Evolutionary conservation across 2,888 invertebrate species (phyloP).

Genomic region (Corbicula japonica): DNA sequence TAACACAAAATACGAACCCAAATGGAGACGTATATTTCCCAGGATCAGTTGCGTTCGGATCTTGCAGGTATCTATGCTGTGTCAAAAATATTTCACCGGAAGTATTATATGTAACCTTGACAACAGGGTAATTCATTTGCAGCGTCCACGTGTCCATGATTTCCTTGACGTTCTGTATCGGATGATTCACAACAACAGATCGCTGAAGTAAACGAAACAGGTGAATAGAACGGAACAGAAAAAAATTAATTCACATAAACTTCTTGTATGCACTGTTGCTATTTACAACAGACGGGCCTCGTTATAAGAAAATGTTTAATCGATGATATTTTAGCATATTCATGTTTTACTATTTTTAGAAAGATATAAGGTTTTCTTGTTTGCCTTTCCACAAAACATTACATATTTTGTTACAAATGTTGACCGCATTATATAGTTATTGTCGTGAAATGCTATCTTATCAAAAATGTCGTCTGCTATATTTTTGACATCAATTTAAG

Average conservation of each 20-base stretch:
- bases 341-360: too few relatives aligned
- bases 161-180: conserved; percentile 71
- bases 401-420: too few relatives aligned
- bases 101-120: conserved; percentile 65
- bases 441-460: too few relatives aligned
- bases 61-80: conserved; percentile 78
- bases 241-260: background rate
- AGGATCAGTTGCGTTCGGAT: conserved; percentile 69
- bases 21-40: conserved; percentile 67
- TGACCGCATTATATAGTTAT: too few relatives aligned
- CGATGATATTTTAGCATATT: too few relatives aligned
- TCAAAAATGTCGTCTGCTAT: too few relatives aligned
- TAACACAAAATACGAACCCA: conserved; percentile 47
- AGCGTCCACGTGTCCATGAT: conserved; percentile 85
- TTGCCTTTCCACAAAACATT: too few relatives aligned
- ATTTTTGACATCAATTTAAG: too few relatives aligned
- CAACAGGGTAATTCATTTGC: conserved; percentile 85
- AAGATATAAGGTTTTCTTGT: too few relatives aligned
- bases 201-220: conserved; percentile 31
- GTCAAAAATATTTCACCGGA: conserved; percentile 66
- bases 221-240: background rate
- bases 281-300: too few relatives aligned
- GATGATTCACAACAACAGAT: conserved; percentile 39
- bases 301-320: too few relatives aligned
- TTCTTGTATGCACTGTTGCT: too few relatives aligned